Conservation (phyloP, 2,113 vertebrate species). For the Acanthisitta chloris region DNA sequence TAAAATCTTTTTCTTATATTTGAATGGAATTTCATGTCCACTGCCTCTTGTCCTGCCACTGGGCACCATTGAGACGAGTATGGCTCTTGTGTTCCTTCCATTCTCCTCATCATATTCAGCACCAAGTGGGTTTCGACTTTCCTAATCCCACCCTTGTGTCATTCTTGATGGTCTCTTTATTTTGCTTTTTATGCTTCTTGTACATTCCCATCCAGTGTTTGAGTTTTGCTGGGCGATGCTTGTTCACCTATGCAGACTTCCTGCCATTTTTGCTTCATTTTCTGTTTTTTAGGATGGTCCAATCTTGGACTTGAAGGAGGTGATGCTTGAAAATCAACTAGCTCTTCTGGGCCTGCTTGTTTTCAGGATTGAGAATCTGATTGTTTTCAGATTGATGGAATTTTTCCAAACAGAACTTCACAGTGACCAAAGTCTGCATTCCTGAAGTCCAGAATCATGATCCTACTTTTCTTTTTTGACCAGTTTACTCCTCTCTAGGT, state of each 20-base stretch:
- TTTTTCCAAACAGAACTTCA: background rate
- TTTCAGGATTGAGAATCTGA: background rate
- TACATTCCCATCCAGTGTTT: fast-evolving
- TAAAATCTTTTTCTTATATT: too few relatives aligned
- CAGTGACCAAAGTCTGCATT: background rate
- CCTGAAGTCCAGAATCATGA: background rate
- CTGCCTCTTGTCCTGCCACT: background rate
- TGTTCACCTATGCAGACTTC: background rate
- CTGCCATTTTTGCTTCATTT: background rate
- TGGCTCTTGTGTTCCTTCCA: background rate
- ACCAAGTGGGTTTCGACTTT: background rate
- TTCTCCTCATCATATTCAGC: background rate
- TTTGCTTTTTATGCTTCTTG: background rate
- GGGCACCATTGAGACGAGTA: background rate
- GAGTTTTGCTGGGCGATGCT: background rate
- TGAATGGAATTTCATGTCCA: background rate
- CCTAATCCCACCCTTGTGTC: background rate
- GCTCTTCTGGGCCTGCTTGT: background rate
- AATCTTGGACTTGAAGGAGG: background rate
- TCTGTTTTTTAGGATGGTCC: background rate
- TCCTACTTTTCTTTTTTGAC: background rate
- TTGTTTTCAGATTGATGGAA: too few relatives aligned
- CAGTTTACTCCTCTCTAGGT: background rate
- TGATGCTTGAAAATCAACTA: background rate
- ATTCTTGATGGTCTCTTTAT: background rate